Base-by-base conservation (phyloP, 2,797 vertebrate genomes). In the Ctenochaetus hawaiiensis region DNA sequence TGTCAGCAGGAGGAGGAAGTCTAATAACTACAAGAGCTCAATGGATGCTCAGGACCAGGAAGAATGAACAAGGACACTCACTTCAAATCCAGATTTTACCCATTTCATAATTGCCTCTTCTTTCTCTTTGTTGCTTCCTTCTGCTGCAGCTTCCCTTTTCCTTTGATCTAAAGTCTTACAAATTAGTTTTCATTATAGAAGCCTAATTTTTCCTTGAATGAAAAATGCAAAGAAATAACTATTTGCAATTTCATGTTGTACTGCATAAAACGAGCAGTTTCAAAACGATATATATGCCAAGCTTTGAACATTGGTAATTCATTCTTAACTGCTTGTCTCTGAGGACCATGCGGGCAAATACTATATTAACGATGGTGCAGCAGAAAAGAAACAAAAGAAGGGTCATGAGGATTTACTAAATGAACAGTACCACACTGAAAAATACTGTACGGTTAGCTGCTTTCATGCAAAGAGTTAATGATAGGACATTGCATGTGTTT, bases 21-120 rank as follows among this genome's bases (percentile, higher is more conserved):
- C 48, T 77, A 63, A 74, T 72, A 71, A 63, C 58, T 6, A 18
- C 52, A 70, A 47, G 73, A 16, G 44, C 56, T 82, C 68, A 51
- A 8, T 20, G 6, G 52, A 69, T 1, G 11, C 57, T 48, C 12
- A 1, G 47, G 44, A 12, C 60, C 74, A 67, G 72, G 71, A 63
- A 56, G 44, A 23, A 60, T 6, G 14, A 16, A 49, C 0, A 9
- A 64, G 56, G 49, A 78, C 78, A 77, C 1, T 0, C 1, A 59
- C 44, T 45, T 23, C 62, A 69, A 73, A 76, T 73, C 18, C 45
- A 70, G 51, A 53, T 64, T 69, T 77, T 26, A 44, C 23, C 48
- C 1, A 6, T 14, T 72, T 47, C 8, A 43, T 64, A 70, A 72
- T 18, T 56, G 66, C 78, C 41, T 76, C 67, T 60, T 54, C 30